phyloP scores from a whole-genome alignment of 2,113 vertebrate species.

The Terrapene triunguis region DNA sequence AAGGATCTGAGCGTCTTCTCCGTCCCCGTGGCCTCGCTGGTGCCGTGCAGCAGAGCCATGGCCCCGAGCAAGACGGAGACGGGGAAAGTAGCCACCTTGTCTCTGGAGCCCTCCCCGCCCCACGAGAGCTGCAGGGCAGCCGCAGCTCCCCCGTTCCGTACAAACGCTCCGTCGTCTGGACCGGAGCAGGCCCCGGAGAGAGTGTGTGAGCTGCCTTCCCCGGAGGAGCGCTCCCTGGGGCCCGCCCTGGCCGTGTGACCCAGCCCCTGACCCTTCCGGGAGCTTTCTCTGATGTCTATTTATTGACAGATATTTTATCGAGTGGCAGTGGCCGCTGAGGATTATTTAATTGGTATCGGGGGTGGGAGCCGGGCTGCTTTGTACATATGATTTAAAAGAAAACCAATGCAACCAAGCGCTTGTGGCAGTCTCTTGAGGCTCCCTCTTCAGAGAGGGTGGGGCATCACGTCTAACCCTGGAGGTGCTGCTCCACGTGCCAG shows the following conservation, averaged over 20 bases:
- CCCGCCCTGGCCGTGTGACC: conserved; percentile 68
- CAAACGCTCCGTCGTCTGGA: neutral
- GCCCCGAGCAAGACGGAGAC: conserved; percentile 49
- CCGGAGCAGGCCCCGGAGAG: conserved; percentile 4
- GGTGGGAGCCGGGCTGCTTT: neutral
- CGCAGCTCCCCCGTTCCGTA: conserved; percentile 6
- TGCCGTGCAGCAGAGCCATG: conserved; percentile 63
- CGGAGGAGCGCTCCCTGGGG: conserved; percentile 38
- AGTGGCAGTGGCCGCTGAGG: conserved; percentile 7
- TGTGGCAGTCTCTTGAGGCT: neutral
- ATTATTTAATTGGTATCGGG: neutral
- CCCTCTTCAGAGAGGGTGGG: neutral
- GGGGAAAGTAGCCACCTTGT: neutral
- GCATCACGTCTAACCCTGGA: neutral
- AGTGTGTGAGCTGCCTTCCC: neutral
- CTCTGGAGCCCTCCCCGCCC: neutral
- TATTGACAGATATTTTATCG: conserved; percentile 75
- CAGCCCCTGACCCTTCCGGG: neutral
- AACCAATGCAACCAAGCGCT: conserved; percentile 38
- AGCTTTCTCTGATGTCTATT: conserved; percentile 61
- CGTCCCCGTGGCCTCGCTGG: conserved; percentile 65
- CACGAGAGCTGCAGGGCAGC: neutral
- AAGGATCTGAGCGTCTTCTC: conserved; percentile 70
- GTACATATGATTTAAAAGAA: conserved; percentile 46
- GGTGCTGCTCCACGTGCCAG: conserved; percentile 21